A percentile compares a stretch with the other conserved stretches of the same genome.
phyloP scores from a whole-genome alignment of 2,888 invertebrate species.

The Eristalinus aeneus region DNA sequence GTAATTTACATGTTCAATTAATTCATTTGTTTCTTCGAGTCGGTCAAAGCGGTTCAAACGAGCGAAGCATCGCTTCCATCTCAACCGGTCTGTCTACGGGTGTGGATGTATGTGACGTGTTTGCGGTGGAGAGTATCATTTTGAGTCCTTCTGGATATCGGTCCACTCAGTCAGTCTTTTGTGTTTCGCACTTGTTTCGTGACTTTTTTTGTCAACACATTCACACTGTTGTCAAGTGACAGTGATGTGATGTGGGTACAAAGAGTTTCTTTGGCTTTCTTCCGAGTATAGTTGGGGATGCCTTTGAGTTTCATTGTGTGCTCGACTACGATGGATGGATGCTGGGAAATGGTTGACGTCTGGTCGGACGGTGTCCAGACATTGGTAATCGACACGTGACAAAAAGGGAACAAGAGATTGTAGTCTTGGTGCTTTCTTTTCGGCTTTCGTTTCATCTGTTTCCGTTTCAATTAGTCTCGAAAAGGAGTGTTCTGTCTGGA shows the following conservation, averaged over 20 bases:
- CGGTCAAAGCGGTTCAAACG: background rate
- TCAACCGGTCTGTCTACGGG: background rate
- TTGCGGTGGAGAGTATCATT: background rate
- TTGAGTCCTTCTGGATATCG: conserved; percentile 30
- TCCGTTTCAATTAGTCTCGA: conserved; percentile 15
- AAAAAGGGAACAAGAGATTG: background rate
- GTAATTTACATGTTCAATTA: conserved; percentile 77
- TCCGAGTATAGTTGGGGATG: background rate
- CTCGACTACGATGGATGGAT: conserved; percentile 12
- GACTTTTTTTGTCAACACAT: conserved; percentile 17
- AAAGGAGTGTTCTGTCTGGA: background rate
- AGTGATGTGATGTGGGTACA: conserved; percentile 52
- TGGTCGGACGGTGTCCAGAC: conserved; percentile 7
- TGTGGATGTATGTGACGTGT: conserved; percentile 5
- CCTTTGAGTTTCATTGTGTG: conserved; percentile 12
- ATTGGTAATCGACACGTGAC: conserved; percentile 3
- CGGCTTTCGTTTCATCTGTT: background rate
- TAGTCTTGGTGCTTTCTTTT: background rate
- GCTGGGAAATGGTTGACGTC: background rate
- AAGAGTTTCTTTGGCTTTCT: conserved; percentile 40
- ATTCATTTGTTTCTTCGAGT: conserved; percentile 68
- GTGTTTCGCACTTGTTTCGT: conserved; percentile 56
- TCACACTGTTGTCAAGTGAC: conserved; percentile 52
- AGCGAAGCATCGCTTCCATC: background rate
- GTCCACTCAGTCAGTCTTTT: conserved; percentile 26